These are phyloP conservation scores for Sceloporus tristichus DNA, from an alignment of 2,113 vertebrate genomes.

Conservation along the genomic window DNA sequence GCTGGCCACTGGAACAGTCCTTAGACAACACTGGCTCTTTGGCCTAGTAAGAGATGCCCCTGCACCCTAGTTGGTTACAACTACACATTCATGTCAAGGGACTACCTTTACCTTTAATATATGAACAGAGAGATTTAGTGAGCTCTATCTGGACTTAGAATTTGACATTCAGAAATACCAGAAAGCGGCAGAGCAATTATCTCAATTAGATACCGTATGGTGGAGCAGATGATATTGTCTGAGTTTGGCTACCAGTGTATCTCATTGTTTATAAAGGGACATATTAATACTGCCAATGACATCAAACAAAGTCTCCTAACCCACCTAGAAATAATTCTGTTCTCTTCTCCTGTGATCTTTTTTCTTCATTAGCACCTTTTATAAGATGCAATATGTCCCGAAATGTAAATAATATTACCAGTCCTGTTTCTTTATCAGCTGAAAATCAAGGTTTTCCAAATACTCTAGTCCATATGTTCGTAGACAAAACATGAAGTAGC, in stretches of 20 bases:
- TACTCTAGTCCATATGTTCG: accelerated
- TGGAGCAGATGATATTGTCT: slow-evolving; percentile 62
- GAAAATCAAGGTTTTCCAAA: accelerated
- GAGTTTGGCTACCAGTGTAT: slow-evolving; percentile 45
- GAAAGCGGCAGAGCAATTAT: slow-evolving; percentile 50
- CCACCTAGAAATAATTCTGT: background rate
- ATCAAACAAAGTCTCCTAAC: slow-evolving; percentile 10
- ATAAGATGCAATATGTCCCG: background rate
- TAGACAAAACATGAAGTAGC: background rate
- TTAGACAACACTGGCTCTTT: too few species aligned
- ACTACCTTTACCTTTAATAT: background rate
- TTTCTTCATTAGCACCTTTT: slow-evolving; percentile 35
- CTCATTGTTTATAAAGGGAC: slow-evolving; percentile 35
- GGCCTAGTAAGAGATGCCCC: too few species aligned
- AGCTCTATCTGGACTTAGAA: slow-evolving; percentile 35
- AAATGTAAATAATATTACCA: slow-evolving; percentile 31
- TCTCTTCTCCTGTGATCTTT: background rate
- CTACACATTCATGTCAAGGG: too few species aligned
- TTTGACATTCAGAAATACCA: slow-evolving; percentile 49
- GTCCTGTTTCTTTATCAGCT: slow-evolving; percentile 12
- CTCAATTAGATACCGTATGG: slow-evolving; percentile 63
- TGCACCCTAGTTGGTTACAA: too few species aligned
- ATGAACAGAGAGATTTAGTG: slow-evolving; percentile 22
- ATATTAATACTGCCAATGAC: slow-evolving; percentile 25
- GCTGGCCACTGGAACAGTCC: too few species aligned